Evolutionary conservation across 92 coral and sea anemone species (phyloP).

Genomic region (Phenganax marumi): DNA sequence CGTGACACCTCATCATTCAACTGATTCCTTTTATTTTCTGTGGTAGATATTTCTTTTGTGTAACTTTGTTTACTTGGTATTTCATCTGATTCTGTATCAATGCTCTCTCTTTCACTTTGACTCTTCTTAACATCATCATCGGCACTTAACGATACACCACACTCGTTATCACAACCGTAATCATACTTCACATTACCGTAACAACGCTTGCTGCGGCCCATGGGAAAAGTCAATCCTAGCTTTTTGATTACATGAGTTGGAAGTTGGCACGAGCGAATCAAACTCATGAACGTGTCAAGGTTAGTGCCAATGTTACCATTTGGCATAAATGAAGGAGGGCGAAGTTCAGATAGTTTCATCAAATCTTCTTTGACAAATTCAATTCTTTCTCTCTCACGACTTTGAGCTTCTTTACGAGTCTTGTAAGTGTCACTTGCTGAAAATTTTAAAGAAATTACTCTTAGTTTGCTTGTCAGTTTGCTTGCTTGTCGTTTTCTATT

Average conservation of each 20-base stretch:
- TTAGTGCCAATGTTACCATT: conserved; percentile 98
- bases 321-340: conserved; percentile 93
- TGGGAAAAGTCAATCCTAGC: conserved; percentile 78
- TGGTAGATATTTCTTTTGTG: background rate
- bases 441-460: background rate
- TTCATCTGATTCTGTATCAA: background rate
- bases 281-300: conserved; percentile 59
- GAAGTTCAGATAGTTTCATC: conserved; percentile 70
- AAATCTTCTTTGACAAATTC: conserved; percentile 75
- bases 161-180: conserved; percentile 56
- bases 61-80: background rate
- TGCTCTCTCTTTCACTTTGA: background rate
- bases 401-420: conserved; percentile 66
- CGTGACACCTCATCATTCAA: conserved; percentile 12
- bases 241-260: conserved; percentile 89
- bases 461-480: background rate
- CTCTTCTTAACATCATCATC: background rate
- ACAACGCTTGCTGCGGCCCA: conserved; percentile 63
- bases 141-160: background rate
- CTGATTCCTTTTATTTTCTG: background rate
- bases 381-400: conserved; percentile 51
- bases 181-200: conserved; percentile 93
- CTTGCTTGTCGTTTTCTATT: background rate
- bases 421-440: conserved; percentile 51
- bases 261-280: conserved; percentile 81